These are phyloP conservation scores for Lycorma delicatula DNA, from an alignment of 1,140 invertebrate genomes.

Conservation along the genomic window DNA sequence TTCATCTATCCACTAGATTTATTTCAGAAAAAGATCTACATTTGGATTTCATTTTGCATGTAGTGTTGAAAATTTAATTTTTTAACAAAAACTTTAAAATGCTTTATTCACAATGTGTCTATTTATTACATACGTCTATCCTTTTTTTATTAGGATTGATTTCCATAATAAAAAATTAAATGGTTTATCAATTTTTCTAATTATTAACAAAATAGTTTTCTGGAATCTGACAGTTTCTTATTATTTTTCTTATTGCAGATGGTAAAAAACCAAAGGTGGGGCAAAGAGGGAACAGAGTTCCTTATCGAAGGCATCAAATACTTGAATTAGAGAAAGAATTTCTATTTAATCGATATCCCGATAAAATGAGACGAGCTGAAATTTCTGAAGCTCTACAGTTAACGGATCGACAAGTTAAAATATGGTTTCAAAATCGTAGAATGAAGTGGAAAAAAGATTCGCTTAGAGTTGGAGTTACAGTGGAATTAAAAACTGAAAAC, in stretches of 20 bases:
- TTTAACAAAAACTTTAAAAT: no score
- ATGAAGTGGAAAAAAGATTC: constrained; percentile 96
- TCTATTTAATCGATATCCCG: constrained; percentile 15
- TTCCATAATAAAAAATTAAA: no score
- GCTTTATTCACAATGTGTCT: no score
- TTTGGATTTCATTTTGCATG: no score
- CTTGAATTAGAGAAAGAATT: constrained; percentile 18
- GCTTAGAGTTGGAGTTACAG: constrained; percentile 15
- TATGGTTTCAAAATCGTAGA: constrained; percentile 94
- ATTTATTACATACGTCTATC: no score
- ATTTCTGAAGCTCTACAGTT: constrained; percentile 12
- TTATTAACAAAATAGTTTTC: no score
- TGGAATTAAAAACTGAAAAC: not conserved
- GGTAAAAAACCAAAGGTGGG: constrained; percentile 3
- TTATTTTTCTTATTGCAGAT: constrained; percentile 8
- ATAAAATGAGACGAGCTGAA: constrained; percentile 6
- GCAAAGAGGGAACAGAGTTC: constrained; percentile 14
- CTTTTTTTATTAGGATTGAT: no score
- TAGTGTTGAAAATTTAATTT: no score
- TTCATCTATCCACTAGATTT: no score
- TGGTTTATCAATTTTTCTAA: no score
- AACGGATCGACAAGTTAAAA: constrained; percentile 65
- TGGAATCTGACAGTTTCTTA: not conserved
- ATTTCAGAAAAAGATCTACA: no score
- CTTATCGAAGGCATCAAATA: constrained; percentile 12